Conservation (phyloP, 2,888 invertebrate genomes). For the Platerodrilus igneus region DNA sequence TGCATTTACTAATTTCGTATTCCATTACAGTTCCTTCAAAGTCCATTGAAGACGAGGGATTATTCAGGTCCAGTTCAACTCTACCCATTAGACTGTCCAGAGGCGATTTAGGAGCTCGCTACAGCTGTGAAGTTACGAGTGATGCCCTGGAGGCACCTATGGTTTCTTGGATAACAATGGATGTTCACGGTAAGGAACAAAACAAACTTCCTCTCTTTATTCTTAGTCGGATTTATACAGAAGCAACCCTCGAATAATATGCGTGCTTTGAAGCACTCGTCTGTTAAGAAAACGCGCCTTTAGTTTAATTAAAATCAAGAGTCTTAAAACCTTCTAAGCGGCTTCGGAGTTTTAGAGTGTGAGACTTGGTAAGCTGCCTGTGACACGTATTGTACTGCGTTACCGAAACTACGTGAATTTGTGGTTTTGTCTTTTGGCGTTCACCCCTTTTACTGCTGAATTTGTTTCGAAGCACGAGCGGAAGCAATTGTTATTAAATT, state of each 20-base stretch:
- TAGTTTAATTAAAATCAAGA: slow-evolving; percentile 22
- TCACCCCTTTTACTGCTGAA: slow-evolving; percentile 9
- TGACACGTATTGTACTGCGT: slow-evolving; percentile 21
- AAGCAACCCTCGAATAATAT: slow-evolving; percentile 3
- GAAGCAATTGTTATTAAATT: too few relatives aligned
- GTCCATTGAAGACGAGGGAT: slow-evolving; percentile 54
- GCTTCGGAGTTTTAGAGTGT: slow-evolving; percentile 15
- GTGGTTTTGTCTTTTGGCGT: slow-evolving; percentile 14
- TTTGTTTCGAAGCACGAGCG: too few relatives aligned
- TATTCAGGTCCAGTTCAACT: slow-evolving; percentile 61
- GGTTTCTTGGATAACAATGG: slow-evolving; percentile 57
- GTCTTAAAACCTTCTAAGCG: slow-evolving; percentile 20
- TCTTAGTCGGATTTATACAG: background rate
- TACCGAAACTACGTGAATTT: slow-evolving; percentile 15
- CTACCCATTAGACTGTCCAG: slow-evolving; percentile 63
- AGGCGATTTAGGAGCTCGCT: slow-evolving; percentile 66
- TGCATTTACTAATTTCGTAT: too few relatives aligned
- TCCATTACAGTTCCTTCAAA: slow-evolving; percentile 49
- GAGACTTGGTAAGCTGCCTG: slow-evolving; percentile 20
- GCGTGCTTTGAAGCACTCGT: background rate
- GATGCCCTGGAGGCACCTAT: slow-evolving; percentile 62
- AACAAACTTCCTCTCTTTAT: background rate
- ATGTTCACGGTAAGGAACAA: slow-evolving; percentile 65
- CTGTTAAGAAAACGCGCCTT: slow-evolving; percentile 6
- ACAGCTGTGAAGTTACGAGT: slow-evolving; percentile 68